Percentiles rank a stretch among this genome's conserved stretches.
Conservation (phyloP, 2,797 vertebrate species). For the Babyrousa celebensis region DNA sequence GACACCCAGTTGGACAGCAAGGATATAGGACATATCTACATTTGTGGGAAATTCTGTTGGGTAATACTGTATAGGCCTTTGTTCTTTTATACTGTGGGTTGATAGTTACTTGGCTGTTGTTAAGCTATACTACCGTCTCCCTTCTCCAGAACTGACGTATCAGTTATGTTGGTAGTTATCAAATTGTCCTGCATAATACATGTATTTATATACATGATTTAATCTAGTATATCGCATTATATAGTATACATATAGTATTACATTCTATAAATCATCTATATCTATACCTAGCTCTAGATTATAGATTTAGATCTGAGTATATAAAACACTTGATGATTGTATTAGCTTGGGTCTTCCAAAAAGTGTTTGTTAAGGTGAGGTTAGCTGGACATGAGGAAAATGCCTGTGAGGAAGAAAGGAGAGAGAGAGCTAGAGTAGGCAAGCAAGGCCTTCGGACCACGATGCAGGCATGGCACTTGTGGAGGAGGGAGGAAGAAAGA, state of each 20-base stretch:
- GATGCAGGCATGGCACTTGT: not conserved
- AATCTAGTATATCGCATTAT: not conserved
- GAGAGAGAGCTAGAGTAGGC: not conserved
- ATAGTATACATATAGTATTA: not conserved
- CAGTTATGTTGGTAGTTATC: not conserved
- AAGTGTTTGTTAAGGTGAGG: not conserved
- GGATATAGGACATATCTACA: not conserved
- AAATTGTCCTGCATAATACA: not conserved
- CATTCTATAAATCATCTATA: not conserved
- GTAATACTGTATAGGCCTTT: not conserved
- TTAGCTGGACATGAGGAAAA: not conserved
- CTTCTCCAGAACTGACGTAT: not conserved
- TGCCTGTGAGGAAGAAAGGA: not conserved
- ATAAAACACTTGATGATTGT: not conserved
- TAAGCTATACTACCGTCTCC: not conserved
- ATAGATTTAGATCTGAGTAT: not conserved
- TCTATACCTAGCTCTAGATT: not conserved
- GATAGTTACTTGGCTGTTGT: not conserved
- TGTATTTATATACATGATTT: not conserved
- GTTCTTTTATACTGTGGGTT: not conserved
- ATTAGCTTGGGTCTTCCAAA: not conserved
- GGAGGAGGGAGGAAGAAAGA: not conserved
- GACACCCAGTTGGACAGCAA: not conserved
- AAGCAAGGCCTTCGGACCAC: not conserved
- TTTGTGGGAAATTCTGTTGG: not conserved